Base-by-base conservation (phyloP, 92 coral and sea anemone genomes). In the Chrysogorgia sp. region DNA sequence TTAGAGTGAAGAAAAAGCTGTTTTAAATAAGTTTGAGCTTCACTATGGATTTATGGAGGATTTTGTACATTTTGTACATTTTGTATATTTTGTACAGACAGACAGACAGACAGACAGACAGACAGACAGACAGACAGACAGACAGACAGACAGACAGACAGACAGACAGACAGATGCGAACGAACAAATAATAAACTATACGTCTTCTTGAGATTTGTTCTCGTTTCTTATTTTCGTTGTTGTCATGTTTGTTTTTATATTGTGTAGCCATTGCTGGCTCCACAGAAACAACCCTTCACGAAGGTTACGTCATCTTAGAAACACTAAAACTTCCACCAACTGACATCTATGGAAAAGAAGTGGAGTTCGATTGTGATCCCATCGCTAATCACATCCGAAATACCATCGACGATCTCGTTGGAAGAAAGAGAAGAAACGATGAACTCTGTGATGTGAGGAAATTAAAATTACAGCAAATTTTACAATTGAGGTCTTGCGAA, bases 371-470 rank as follows among this genome's bases (percentile, higher is more conserved):
- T 56, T 89, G 83, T 79, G 82, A 76, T 41, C 77, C 83, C 32
- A 91, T 91, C 15, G 74, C 90, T 58, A 86, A 86, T 79, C 91
- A 94, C 75, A 89, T 91, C 63, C 90, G 89, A 58, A 84, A 87
- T 17, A 85, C 93, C 19, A 79, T 94, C 23, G 98, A 94, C 75
- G 97, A 94, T 65, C 88, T 94, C 1, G 84, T 81, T 56, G 98
- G 86, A 64, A 89, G 98, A 50, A 94, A 87, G 74, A 87, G 88
- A 64, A 86, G 98, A 40, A 91, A 96, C 6, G 98, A 94, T 67
- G 98, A 94, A 74, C 82, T 94, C 71, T 87, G 98, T 35, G 97
- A 94, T 68, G 98, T 94, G 70, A 87, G 98, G 49, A 86, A 96
- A 67, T 79, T 94, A 63, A 94, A 94, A 78, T 86, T 94, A 0